A percentile compares a stretch with the other conserved stretches of the same genome.
phyloP scores from a whole-genome alignment of 2,797 vertebrate genomes.

The Galaxias olidus region DNA sequence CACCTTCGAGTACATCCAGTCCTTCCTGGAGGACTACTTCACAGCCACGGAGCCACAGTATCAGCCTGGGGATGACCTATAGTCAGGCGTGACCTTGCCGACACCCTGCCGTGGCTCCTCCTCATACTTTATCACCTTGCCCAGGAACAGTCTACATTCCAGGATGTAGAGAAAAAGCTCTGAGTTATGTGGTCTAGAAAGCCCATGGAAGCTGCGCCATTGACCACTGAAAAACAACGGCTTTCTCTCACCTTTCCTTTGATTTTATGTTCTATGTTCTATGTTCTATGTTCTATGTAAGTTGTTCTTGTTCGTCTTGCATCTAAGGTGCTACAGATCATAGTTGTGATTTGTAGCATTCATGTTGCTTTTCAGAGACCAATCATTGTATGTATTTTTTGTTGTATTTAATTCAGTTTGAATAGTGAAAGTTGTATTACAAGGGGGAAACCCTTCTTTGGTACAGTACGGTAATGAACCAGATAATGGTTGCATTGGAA shows the following conservation, averaged over 20 bases:
- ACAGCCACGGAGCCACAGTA: conserved; percentile 97
- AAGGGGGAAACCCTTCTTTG: too few relatives aligned
- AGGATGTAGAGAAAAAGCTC: conserved; percentile 48
- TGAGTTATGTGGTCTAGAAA: conserved; percentile 69
- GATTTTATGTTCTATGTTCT: conserved; percentile 28
- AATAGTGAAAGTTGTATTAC: too few relatives aligned
- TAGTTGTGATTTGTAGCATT: too few relatives aligned
- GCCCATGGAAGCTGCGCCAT: conserved; percentile 77
- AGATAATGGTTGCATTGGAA: too few relatives aligned
- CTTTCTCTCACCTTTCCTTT: conserved; percentile 35
- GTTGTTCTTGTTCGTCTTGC: too few relatives aligned
- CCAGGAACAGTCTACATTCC: conserved; percentile 40
- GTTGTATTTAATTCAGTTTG: too few relatives aligned
- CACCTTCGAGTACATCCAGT: conserved; percentile 96
- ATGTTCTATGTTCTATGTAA: too few relatives aligned
- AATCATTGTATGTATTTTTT: too few relatives aligned
- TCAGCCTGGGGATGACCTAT: conserved; percentile 96
- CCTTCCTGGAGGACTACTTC: conserved; percentile 97
- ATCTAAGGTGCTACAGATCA: too few relatives aligned
- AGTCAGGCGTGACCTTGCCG: conserved; percentile 40
- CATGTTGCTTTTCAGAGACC: too few relatives aligned
- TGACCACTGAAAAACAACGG: conserved; percentile 82
- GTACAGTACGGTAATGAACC: too few relatives aligned
- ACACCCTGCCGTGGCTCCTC: conserved; percentile 23
- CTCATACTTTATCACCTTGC: conserved; percentile 10